Evolutionary conservation across 2,113 vertebrate species (phyloP).

Genomic region (Uropsilus gracilis): DNA sequence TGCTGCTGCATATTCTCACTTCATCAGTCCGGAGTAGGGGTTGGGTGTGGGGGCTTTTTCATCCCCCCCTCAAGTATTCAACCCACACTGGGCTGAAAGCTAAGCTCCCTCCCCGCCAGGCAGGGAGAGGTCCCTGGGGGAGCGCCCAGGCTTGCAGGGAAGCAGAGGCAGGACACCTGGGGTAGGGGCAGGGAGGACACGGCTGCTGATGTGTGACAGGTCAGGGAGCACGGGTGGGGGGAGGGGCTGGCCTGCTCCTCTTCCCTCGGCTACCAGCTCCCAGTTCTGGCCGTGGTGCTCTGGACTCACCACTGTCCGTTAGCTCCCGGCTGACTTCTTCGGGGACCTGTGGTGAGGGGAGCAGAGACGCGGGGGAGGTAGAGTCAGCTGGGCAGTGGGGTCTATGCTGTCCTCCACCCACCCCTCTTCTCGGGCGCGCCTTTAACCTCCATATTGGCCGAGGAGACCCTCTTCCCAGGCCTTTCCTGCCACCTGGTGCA

Average conservation of each 20-base stretch:
- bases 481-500: background rate
- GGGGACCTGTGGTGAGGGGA: background rate
- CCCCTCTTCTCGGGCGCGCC: background rate
- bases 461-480: background rate
- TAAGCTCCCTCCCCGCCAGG: background rate
- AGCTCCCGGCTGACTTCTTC: constrained; percentile 36
- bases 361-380: background rate
- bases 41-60: background rate
- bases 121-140: background rate
- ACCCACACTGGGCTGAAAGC: background rate
- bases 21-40: background rate
- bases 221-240: background rate
- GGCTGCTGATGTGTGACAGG: background rate
- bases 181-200: background rate
- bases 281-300: background rate
- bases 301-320: background rate
- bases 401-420: background rate
- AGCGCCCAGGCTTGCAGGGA: background rate
- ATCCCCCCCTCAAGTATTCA: background rate
- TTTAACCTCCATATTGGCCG: background rate
- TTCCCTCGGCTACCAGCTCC: background rate
- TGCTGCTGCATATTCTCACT: background rate
- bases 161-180: background rate
- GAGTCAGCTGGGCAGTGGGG: background rate
- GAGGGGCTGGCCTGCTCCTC: rapidly evolving